Conservation (phyloP, 2,113 vertebrate species). For the Etheostoma spectabile region DNA sequence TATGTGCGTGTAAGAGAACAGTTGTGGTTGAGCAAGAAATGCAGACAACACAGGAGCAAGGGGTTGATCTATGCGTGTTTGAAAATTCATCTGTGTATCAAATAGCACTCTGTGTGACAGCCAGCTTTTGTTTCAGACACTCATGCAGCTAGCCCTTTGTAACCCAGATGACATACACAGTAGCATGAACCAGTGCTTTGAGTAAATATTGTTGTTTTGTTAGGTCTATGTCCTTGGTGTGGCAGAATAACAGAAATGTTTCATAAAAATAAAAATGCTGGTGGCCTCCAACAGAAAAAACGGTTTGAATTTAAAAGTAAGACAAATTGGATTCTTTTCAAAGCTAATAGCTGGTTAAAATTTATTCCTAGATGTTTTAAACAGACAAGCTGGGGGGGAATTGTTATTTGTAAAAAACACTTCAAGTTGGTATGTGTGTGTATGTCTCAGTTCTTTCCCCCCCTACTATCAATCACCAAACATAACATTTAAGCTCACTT, state of each 20-base stretch:
- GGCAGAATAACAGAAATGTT: slow-evolving; percentile 20
- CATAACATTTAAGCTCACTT: slow-evolving; percentile 57
- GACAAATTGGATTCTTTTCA: slow-evolving; percentile 57
- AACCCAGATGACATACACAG: slow-evolving; percentile 9
- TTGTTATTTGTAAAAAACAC: slow-evolving; percentile 46
- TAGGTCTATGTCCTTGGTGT: slow-evolving; percentile 27
- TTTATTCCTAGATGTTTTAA: slow-evolving; percentile 42
- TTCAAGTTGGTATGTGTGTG: slow-evolving; percentile 37
- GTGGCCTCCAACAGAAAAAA: slow-evolving; percentile 22
- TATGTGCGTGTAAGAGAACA: background rate
- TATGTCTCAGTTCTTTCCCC: slow-evolving; percentile 50
- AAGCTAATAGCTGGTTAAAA: slow-evolving; percentile 52
- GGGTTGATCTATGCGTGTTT: background rate
- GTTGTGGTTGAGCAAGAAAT: slow-evolving; percentile 19
- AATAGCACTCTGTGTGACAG: slow-evolving; percentile 13
- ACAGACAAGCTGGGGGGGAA: slow-evolving; percentile 24
- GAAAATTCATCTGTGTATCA: slow-evolving; percentile 21
- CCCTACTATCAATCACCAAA: slow-evolving; percentile 68
- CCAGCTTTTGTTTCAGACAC: slow-evolving; percentile 11
- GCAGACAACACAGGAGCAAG: slow-evolving; percentile 8
- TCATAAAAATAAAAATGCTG: slow-evolving; percentile 19
- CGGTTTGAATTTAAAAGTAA: slow-evolving; percentile 35
- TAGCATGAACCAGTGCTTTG: slow-evolving; percentile 15
- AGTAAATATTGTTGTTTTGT: slow-evolving; percentile 35
- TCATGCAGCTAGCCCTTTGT: background rate